Evolutionary conservation across 2,113 vertebrate species (phyloP), one percentile per base, ranked within the genome.

Genomic region (Anas platyrhynchos): DNA sequence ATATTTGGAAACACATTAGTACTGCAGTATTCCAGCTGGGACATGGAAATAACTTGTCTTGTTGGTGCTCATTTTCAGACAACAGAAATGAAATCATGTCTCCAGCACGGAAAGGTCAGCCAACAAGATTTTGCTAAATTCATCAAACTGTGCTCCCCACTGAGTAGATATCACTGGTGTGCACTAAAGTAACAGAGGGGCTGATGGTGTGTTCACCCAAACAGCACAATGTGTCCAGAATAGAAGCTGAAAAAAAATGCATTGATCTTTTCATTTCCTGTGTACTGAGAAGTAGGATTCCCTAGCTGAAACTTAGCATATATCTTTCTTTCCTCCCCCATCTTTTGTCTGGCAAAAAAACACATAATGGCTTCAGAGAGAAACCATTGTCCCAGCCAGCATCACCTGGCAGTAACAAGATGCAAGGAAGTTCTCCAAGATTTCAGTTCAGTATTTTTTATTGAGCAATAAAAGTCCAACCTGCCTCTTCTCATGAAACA

Each of bases 71-170:
- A 3, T 97, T 96, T 93, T 95, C 94, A 97, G 96, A 97, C 96
- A 96, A 94, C 96, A 96, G 94, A 91, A 89, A 96, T 97, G 96
- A 97, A 97, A 96, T 96, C 96, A 97, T 96, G 96, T 97, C 96
- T 97, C 94, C 81, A 83, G 77, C 27, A 50, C 0, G 29, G 63
- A 96, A 96, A 96, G 96, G 96, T 96, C 96, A 96, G 93, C 96
- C 96, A 96, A 87, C 80, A 87, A 62, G 81, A 92, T 93, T 92
- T 93, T 96, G 93, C 67, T 96, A 96, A 96, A 96, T 88, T 96
- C 96, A 96, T 97, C 96, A 96, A 76, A 93, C 83, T 29, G 23
- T n/a, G 38, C 75, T 96, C 74, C 86, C 91, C 36, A 46, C 80
- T 67, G 88, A 92, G 77, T 34, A 92, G 58, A 82, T 93, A 85